Evolutionary conservation across 2,797 vertebrate genomes (phyloP), one percentile per base, ranked within the genome.

Genomic region (Columba guinea): DNA sequence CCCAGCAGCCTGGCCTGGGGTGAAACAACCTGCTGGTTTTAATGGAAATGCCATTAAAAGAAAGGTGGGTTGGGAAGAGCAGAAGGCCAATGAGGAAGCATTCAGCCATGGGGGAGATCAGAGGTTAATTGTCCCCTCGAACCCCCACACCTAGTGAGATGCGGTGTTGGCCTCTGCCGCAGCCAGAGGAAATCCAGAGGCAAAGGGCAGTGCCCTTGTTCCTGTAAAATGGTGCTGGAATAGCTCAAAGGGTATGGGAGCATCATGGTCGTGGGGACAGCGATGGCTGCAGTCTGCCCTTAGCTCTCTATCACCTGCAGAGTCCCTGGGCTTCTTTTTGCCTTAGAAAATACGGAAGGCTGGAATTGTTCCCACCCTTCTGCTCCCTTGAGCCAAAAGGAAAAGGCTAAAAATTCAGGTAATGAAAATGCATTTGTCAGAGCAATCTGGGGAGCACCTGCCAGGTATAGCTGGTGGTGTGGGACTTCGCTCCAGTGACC

Each of bases 401-500:
- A 84, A 87, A 80, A 14, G 28, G 22, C 27, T 74, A 44, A 82
- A 77, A 53, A 11, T 46, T 3, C 8, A 4, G 22, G 20, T 63
- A 49, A 83, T 56, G 37, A 62, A 75, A 89, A 68, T 9, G 4
- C 13, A 62, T n/a, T 52, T 51, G 15, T 58, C 1, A 3, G 23
- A 52, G 51, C 12, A 70, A 65, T 37, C 79, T 65, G 71, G 62
- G 65, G 75, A 91, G 41, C 20, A 51, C 21, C 32, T 65, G 17
- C 7, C 73, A n/a, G 62, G 49, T 51, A 32, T 17, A 79, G 69
- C 48, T 7, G 1, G 52, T 37, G 67, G 34, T 70, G 46, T 64
- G 70, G 59, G 56, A 94, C 96, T 96, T 94, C 77, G 83, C 35
- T 89, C 88, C 70, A 58, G 48, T 88, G 84, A 92, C 84, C 89